Evolutionary conservation across 2,888 invertebrate genomes (phyloP), one percentile per base, ranked within the genome.

Genomic region (Xylota segnis): DNA sequence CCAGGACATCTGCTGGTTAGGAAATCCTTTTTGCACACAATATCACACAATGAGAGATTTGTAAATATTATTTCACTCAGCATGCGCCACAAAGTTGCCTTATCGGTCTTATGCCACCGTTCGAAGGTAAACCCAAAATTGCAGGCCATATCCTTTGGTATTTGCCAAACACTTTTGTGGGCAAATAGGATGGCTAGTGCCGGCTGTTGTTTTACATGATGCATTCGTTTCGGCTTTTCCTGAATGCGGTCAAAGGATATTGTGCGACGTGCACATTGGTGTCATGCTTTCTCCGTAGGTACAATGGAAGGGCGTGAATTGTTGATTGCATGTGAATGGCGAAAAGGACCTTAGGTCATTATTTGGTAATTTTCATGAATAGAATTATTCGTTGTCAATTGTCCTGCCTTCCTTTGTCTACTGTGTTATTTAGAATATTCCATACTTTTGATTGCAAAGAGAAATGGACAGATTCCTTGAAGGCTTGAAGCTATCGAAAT

Each of bases 21-120:
- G 54, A 63, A 68, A 82, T 82, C 82, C 86, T 77, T 86, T 84
- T 61, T 58, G 63, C 72, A 81, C 68, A 84, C 75, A 79, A 75
- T 75, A 59, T 74, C 74, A 68, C 70, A 86, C 76, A 82, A 72
- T 74, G 29, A 86, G 83, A 88, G 89, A 90, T 89, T 89, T 89
- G 88, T 89, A 89, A 90, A 90, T 89, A 90, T 89, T 89, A 88
- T 88, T 88, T 87, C 89, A 88, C 88, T 83, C 89, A 89, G 89
- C 89, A 88, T 89, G 89, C 88, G 88, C 88, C 89, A 89, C 88
- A 87, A 82, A 75, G 61, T 81, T 58, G 72, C 89, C 90, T 89
- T 78, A 83, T 78, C 77, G 82, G 86, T 68, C 82, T 82, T 77
- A 82, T 68, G 86, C 86, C 82, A 82, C 86, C 71, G 76, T 77